phyloP scores from a whole-genome alignment of 2,888 invertebrate genomes.

The Laothoe populi region DNA sequence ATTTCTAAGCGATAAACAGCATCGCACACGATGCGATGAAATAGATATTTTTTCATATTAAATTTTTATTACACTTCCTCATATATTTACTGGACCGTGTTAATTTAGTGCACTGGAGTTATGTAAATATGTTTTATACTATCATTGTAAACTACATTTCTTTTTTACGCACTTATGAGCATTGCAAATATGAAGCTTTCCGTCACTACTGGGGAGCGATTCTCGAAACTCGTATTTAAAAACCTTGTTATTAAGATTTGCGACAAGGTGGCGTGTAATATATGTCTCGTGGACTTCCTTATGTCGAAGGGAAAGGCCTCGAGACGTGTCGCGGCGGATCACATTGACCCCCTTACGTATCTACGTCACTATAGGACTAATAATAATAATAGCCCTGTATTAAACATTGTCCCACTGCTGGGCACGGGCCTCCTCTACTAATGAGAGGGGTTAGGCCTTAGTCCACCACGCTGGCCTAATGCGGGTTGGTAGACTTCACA shows the following conservation, averaged over 20 bases:
- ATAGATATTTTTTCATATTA: not conserved
- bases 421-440: too few species aligned
- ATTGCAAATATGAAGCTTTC: not conserved
- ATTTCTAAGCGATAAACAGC: too few species aligned
- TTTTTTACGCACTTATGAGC: not conserved
- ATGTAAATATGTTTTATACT: too few species aligned
- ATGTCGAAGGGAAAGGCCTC: constrained; percentile 64
- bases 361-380: too few species aligned
- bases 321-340: constrained; percentile 55
- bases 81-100: not conserved
- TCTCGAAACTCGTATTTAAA: not conserved
- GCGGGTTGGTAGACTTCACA: too few species aligned
- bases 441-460: too few species aligned
- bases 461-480: too few species aligned
- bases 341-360: constrained; percentile 65
- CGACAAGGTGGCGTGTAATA: constrained; percentile 36
- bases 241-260: constrained; percentile 3
- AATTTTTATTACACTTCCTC: not conserved
- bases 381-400: too few species aligned
- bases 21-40: too few species aligned
- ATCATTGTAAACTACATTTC: not conserved
- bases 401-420: too few species aligned
- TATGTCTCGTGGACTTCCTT: constrained; percentile 59
- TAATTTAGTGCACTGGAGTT: too few species aligned
- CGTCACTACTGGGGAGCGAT: not conserved